Percentiles rank a stretch among this genome's conserved stretches.
phyloP scores from a whole-genome alignment of 2,888 invertebrate species.

The Rhagophthalmus giganteus region DNA sequence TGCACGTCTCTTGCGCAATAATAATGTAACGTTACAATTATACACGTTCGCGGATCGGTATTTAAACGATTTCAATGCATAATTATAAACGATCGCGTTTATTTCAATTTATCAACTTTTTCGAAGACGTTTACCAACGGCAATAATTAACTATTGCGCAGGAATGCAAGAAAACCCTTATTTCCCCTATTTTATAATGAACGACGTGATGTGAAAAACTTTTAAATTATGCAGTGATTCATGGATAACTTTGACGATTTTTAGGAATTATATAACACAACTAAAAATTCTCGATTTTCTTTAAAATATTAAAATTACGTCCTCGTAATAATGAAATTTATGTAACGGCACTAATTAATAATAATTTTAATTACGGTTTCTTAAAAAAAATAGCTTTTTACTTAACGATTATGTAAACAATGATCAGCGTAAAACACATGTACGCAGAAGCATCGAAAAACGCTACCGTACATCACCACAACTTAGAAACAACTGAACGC shows the following conservation, averaged over 20 bases:
- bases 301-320: conserved; percentile 5
- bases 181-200: too few relatives aligned
- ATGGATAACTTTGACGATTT: conserved; percentile 21
- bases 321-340: neutral
- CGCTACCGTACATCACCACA: neutral
- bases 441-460: conserved; percentile 6
- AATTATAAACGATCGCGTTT: too few relatives aligned
- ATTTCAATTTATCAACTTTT: too few relatives aligned
- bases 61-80: too few relatives aligned
- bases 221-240: conserved; percentile 12
- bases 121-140: too few relatives aligned
- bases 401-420: conserved; percentile 24
- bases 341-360: conserved; percentile 4
- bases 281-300: conserved; percentile 7
- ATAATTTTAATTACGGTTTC: conserved; percentile 1
- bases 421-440: conserved; percentile 27
- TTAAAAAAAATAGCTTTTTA: conserved; percentile 1
- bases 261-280: conserved; percentile 22
- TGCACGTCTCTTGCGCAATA: conserved; percentile 36
- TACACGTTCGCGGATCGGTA: neutral
- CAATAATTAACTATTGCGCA: too few relatives aligned
- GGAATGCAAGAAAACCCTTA: too few relatives aligned
- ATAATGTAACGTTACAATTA: conserved; percentile 20
- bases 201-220: neutral
- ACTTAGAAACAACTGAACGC: conserved; percentile 12